A percentile compares a stretch with the other conserved stretches of the same genome.
phyloP scores from a whole-genome alignment of 2,797 vertebrate species.

The Peromyscus attwateri region DNA sequence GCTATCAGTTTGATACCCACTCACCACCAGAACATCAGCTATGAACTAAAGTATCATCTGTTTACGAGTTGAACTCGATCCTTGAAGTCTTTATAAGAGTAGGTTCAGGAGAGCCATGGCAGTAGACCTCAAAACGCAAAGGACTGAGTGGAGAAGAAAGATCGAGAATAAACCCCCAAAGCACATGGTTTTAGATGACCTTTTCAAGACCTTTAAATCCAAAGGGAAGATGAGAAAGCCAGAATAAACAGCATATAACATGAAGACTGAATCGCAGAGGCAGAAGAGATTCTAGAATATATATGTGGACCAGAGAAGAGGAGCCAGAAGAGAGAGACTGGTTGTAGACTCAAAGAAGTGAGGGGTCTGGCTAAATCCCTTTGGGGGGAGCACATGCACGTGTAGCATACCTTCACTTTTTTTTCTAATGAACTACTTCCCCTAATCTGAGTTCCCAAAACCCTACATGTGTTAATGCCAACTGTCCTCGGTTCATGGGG shows the following conservation, averaged over 20 bases:
- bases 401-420: background rate
- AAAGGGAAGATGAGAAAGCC: background rate
- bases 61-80: background rate
- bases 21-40: background rate
- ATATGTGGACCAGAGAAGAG: background rate
- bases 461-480: background rate
- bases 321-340: background rate
- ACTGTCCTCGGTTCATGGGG: too few species aligned
- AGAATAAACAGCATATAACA: background rate
- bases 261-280: background rate
- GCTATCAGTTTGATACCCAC: background rate
- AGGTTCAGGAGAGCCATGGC: background rate
- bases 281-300: background rate
- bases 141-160: background rate
- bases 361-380: background rate
- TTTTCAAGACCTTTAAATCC: background rate
- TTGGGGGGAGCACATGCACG: background rate
- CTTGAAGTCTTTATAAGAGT: background rate
- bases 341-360: background rate
- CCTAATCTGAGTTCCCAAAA: background rate
- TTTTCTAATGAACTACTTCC: background rate
- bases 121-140: background rate
- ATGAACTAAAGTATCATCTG: background rate
- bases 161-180: background rate
- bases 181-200: background rate